phyloP scores from a whole-genome alignment of 2,113 vertebrate species.

The Triplophysa siluroides region DNA sequence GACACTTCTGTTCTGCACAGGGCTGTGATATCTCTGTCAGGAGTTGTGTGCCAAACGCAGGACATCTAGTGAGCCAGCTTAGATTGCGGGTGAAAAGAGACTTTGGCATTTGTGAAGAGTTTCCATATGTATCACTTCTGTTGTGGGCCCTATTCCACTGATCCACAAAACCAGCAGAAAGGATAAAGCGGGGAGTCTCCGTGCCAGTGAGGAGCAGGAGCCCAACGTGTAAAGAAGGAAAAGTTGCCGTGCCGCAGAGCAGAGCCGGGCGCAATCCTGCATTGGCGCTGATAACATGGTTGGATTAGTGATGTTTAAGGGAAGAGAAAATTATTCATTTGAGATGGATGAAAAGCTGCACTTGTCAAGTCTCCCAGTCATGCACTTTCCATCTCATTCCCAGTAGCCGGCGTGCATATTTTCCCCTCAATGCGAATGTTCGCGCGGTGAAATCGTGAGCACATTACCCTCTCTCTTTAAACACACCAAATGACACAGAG shows the following conservation, averaged over 20 bases:
- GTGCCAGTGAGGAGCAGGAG: slow-evolving; percentile 72
- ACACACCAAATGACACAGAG: slow-evolving; percentile 66
- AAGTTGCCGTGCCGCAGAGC: slow-evolving; percentile 70
- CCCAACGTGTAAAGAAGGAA: slow-evolving; percentile 69
- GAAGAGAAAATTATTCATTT: slow-evolving; percentile 81
- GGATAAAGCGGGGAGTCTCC: slow-evolving; percentile 69
- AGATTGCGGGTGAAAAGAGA: slow-evolving; percentile 70
- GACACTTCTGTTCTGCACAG: slow-evolving; percentile 49
- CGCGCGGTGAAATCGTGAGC: slow-evolving; percentile 69
- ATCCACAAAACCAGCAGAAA: slow-evolving; percentile 75
- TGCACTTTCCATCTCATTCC: slow-evolving; percentile 79
- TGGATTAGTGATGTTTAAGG: slow-evolving; percentile 81
- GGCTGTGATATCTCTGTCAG: slow-evolving; percentile 60
- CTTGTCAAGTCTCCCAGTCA: slow-evolving; percentile 80
- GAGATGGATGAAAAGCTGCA: slow-evolving; percentile 79
- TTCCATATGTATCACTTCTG: slow-evolving; percentile 73
- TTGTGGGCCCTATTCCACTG: slow-evolving; percentile 73
- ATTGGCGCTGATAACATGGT: slow-evolving; percentile 78
- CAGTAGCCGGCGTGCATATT: slow-evolving; percentile 74
- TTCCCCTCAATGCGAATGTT: slow-evolving; percentile 77
- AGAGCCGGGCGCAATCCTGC: slow-evolving; percentile 76
- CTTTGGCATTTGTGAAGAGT: slow-evolving; percentile 76
- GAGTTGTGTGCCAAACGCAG: slow-evolving; percentile 67
- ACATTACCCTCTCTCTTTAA: slow-evolving; percentile 67
- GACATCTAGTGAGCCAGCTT: slow-evolving; percentile 72